phyloP scores from a whole-genome alignment of 35 echinoderm and acorn worm genomes.

The Eucidaris tribuloides region DNA sequence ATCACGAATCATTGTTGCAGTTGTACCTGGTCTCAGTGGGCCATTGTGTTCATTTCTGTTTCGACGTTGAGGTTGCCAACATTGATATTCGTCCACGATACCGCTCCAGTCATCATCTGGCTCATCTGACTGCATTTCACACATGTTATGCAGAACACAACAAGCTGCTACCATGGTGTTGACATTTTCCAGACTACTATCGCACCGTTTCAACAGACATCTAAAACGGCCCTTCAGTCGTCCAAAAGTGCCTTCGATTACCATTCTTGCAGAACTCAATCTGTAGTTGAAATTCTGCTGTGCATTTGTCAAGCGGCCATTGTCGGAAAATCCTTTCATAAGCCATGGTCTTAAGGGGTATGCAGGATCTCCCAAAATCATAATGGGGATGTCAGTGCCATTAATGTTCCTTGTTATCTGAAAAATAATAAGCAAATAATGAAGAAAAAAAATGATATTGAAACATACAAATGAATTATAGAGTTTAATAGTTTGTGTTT shows the following conservation, averaged over 20 bases:
- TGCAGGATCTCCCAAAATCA: constrained; percentile 73
- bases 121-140: constrained; percentile 35
- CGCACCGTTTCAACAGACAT: constrained; percentile 49
- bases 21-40: not conserved
- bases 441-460: not conserved
- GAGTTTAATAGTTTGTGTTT: no score
- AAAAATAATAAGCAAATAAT: not conserved
- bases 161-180: constrained; percentile 32
- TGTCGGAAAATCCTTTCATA: constrained; percentile 55
- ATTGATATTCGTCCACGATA: not conserved
- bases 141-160: constrained; percentile 69
- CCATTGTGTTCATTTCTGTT: not conserved
- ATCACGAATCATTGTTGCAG: not conserved
- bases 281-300: constrained; percentile 36
- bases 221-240: constrained; percentile 60
- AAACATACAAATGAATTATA: not conserved
- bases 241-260: constrained; percentile 64
- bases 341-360: constrained; percentile 44
- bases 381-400: constrained; percentile 46
- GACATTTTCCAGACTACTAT: constrained; percentile 3
- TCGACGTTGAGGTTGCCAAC: not conserved
- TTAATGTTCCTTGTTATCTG: constrained; percentile 24
- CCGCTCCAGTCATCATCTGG: not conserved
- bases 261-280: constrained; percentile 38
- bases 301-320: not conserved